phyloP scores from a whole-genome alignment of 2,113 vertebrate species.

The Rutilus rutilus region DNA sequence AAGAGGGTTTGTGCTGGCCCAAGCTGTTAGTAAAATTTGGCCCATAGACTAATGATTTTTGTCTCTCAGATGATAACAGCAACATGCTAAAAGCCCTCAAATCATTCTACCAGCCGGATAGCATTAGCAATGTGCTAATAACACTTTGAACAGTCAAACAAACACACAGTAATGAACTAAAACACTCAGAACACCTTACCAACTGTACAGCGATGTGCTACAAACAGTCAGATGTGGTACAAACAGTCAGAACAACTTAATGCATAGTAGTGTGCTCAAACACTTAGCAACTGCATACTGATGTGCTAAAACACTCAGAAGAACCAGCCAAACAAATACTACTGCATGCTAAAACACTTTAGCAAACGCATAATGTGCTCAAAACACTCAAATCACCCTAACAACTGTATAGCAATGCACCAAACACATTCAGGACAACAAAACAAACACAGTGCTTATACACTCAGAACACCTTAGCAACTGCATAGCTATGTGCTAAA shows the following conservation, averaged over 20 bases:
- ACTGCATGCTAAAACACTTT: not conserved
- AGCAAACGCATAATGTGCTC: not conserved
- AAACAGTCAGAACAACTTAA: too few relatives aligned
- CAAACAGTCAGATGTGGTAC: too few relatives aligned
- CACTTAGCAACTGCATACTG: too few relatives aligned
- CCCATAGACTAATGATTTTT: not conserved
- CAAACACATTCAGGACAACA: not conserved
- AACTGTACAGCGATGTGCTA: too few relatives aligned
- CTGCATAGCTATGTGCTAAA: not conserved
- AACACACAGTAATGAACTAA: not conserved
- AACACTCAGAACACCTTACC: not conserved
- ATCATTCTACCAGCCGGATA: not conserved
- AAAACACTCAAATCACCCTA: not conserved
- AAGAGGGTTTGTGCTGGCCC: too few relatives aligned
- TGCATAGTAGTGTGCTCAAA: too few relatives aligned
- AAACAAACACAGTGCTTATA: not conserved
- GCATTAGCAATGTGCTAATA: not conserved
- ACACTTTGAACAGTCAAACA: not conserved
- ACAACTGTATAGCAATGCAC: not conserved
- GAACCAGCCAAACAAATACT: not conserved
- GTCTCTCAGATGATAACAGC: not conserved
- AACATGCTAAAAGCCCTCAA: not conserved
- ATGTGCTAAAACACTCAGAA: not conserved
- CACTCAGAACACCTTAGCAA: not conserved
- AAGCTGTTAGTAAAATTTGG: too few relatives aligned